Conservation (phyloP, 2,888 invertebrate species). For the Mantis religiosa region DNA sequence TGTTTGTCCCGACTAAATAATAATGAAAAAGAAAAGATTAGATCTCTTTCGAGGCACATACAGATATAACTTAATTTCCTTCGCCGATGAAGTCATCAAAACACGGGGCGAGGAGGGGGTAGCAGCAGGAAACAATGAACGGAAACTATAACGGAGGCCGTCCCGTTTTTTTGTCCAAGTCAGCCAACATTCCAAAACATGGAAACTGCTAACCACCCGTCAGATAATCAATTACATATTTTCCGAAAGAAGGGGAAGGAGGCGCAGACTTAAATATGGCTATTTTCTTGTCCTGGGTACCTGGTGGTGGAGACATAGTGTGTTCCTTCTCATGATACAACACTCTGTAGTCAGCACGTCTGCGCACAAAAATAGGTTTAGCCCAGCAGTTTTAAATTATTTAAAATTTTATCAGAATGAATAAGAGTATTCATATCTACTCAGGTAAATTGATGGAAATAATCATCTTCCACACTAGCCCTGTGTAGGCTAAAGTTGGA, state of each 20-base stretch:
- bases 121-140: neutral
- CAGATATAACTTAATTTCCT: slow-evolving; percentile 6
- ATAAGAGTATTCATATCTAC: too few species aligned
- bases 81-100: neutral
- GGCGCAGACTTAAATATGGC: neutral
- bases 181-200: neutral
- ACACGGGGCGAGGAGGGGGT: neutral
- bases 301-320: neutral
- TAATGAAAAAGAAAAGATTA: neutral
- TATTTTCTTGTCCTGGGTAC: neutral
- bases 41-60: neutral
- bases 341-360: too few species aligned
- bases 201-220: neutral
- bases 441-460: too few species aligned
- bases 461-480: too few species aligned
- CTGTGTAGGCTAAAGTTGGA: too few species aligned
- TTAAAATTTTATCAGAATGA: too few species aligned
- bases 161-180: neutral
- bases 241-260: neutral
- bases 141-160: neutral
- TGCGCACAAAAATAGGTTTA: too few species aligned
- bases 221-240: neutral
- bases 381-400: too few species aligned
- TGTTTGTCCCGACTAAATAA: neutral
- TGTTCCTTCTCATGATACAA: neutral